Base-by-base conservation (phyloP, 2,888 invertebrate species). In the Pemphredon lugubris region DNA sequence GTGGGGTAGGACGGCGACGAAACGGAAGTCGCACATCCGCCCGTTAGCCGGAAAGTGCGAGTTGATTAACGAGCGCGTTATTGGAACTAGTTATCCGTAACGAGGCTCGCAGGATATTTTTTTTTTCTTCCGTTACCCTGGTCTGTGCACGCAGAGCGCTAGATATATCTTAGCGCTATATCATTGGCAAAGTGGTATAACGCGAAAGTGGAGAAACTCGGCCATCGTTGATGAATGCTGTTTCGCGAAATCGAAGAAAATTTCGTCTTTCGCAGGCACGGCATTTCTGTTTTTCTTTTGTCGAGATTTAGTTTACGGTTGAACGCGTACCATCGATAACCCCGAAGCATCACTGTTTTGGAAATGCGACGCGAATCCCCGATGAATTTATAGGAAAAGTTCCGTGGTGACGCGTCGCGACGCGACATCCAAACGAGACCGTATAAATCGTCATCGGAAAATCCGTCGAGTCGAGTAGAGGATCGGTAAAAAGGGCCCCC, bases 41-140 rank as follows among this genome's bases (percentile, higher is more conserved):
- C 65, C 70, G 70, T 42, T 44, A 57, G 57, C 75, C 74, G 78
- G 77, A 81, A 84, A 80, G 73, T 79, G 79, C 67, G 63, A 74
- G 79, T 85, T 83, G 85, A 86, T 85, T 84, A 86, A 86, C 83
- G 83, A 83, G 79, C 73, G 64, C 77, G 81, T 84, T 84, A 84
- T 84, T 84, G 85, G 79, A 83, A 83, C 82, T 84, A 81, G 82
- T 86, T 85, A 80, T 79, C 82, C 75, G 70, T 76, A 79, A 82
- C 83, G 75, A 81, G 69, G 54, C 51, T 34, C 51, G 58, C 54
- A 58, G 54, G 55, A 45, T 37, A 50, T 44, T 53, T 64, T 71
- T 69, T 63, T 13, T n/a, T 21, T 18, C n/a, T 39, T 40, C 21
- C n/a, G n/a, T n/a, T n/a, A n/a, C n/a, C n/a, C n/a, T n/a, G n/a